Conservation (phyloP, 1,140 invertebrate species). For the Amyelois transitella region DNA sequence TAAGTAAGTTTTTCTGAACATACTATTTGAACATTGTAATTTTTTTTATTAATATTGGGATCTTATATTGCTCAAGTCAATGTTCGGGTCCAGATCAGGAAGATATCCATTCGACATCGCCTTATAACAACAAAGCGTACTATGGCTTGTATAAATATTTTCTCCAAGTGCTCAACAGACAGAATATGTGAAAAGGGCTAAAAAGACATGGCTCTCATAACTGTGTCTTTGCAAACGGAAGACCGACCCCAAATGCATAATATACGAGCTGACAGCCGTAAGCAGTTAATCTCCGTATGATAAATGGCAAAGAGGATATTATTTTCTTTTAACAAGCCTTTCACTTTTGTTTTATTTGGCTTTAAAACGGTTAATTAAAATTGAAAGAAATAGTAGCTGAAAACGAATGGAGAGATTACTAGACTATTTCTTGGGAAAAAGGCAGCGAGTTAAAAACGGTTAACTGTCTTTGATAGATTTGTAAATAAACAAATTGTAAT, state of each 20-base stretch:
- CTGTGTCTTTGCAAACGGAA: not conserved
- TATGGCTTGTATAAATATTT: not conserved
- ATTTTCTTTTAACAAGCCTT: slow-evolving; percentile 4
- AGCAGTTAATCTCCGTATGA: slow-evolving; percentile 8
- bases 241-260: slow-evolving; percentile 3
- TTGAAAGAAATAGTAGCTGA: too few relatives aligned
- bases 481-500: too few relatives aligned
- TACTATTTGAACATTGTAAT: too few relatives aligned
- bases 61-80: too few relatives aligned
- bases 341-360: not conserved
- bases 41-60: too few relatives aligned
- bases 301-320: slow-evolving; percentile 4
- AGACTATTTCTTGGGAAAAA: not conserved
- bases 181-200: not conserved
- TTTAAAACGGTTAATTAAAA: too few relatives aligned
- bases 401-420: not conserved
- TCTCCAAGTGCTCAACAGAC: not conserved
- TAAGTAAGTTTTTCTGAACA: too few relatives aligned
- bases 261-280: slow-evolving; percentile 8
- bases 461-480: too few relatives aligned
- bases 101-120: too few relatives aligned
- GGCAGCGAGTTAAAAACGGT: too few relatives aligned
- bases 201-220: not conserved
- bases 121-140: too few relatives aligned
- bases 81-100: too few relatives aligned